These are phyloP conservation scores for Scaptomyza montana DNA, from an alignment of 1,140 invertebrate species.

Conservation along the genomic window DNA sequence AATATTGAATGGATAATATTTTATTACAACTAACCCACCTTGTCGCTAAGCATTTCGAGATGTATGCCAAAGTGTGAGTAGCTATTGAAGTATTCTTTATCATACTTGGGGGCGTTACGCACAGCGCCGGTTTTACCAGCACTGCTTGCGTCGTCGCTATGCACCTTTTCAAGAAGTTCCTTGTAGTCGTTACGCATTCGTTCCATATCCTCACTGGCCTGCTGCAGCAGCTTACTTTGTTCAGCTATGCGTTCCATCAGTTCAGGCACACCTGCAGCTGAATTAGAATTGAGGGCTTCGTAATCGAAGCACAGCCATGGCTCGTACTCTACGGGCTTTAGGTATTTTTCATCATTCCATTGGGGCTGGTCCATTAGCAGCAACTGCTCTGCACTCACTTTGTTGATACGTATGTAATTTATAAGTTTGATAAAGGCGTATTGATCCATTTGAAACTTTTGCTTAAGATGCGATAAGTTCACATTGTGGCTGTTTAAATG, in stretches of 20 bases:
- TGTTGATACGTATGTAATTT: constrained; percentile 91
- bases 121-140: constrained; percentile 46
- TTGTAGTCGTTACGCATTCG: constrained; percentile 87
- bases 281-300: constrained; percentile 36
- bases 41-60: constrained; percentile 95
- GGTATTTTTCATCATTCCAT: constrained; percentile 91
- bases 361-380: constrained; percentile 84
- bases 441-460: constrained; percentile 90
- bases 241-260: constrained; percentile 48
- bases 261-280: constrained; percentile 25
- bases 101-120: constrained; percentile 84
- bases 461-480: constrained; percentile 88
- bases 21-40: constrained; percentile 49
- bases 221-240: constrained; percentile 84
- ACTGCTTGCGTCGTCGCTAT: constrained; percentile 57
- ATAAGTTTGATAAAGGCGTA: constrained; percentile 94
- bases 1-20: constrained; percentile 18
- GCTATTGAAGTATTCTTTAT: constrained; percentile 95
- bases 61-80: constrained; percentile 99
- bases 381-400: constrained; percentile 86
- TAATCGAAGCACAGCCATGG: constrained; percentile 91
- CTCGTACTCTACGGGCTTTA: constrained; percentile 92
- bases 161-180: constrained; percentile 82
- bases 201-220: constrained; percentile 86
- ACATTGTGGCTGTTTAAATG: constrained; percentile 87